Percentiles rank a stretch among this genome's conserved stretches.
These are phyloP conservation scores for Passer montanus DNA, from an alignment of 2,113 vertebrate species.

Conservation along the genomic window DNA sequence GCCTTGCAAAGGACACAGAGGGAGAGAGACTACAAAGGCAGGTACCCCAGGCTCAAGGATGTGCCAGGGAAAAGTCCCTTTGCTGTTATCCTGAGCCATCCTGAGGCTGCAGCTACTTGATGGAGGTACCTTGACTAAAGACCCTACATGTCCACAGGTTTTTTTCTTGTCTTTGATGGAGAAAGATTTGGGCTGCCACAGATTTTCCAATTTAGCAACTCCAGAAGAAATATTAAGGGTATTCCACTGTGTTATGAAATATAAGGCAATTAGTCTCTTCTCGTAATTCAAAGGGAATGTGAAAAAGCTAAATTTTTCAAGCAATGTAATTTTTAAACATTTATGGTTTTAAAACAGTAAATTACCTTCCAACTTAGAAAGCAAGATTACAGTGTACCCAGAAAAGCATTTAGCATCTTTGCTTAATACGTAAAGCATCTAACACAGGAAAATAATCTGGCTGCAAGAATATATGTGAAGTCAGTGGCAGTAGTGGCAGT, in stretches of 20 bases:
- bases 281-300: neutral
- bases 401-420: neutral
- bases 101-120: neutral
- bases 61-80: neutral
- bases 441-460: neutral
- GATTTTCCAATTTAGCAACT: neutral
- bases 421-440: neutral
- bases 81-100: neutral
- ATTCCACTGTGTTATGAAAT: neutral
- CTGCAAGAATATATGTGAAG: neutral
- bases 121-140: neutral
- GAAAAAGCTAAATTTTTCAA: neutral
- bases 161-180: neutral
- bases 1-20: neutral
- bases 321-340: neutral
- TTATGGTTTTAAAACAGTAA: neutral
- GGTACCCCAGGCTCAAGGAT: neutral
- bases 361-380: neutral
- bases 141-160: neutral
- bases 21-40: fast-evolving
- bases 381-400: neutral
- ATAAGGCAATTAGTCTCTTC: neutral
- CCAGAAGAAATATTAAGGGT: neutral
- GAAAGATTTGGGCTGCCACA: neutral
- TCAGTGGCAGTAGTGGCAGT: neutral